Base-by-base conservation (phyloP, 1,140 invertebrate species). In the Sycophaga agraensis region DNA sequence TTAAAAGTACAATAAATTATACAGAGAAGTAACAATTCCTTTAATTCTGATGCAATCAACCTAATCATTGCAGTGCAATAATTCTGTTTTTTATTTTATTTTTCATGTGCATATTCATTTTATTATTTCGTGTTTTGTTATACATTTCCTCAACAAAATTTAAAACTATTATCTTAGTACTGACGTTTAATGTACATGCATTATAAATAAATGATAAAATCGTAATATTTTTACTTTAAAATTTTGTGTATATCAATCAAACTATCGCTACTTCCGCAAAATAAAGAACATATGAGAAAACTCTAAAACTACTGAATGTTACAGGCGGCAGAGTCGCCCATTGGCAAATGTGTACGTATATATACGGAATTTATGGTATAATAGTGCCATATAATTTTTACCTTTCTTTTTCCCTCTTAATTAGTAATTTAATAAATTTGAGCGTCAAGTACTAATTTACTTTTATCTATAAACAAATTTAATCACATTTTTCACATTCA, bases 321-420 rank as follows among this genome's bases (percentile, higher is more conserved):
- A 68, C 78, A 81, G 79, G 77, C 78, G 75, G 78, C 77, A 71
- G 77, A 74, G 77, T 80, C 67, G 79, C 78, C 71, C 77, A 75
- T 73, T 84, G 82, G 82, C 79, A 82, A 79, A 79, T 81, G 77
- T 84, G 82, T 83, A 83, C 79, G 82, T 83, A 83, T 68, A 65
- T 65, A 61, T 72, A 63, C 65, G 65, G 65, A 68, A 68, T 66
- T 61, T 14, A 46, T 14, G 39, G 21, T 11, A 22, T 28, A 50
- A 14, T 50, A 4, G 12, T 17, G 53, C 40, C 39, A 16, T 66
- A 49, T n/a, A n/a, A n/a, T n/a, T n/a, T 28, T 37, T 22, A 37
- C 34, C 2, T 62, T 63, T 50, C 40, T 31, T 55, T 42, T 26
- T 22, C 8, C 16, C 56, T 37, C 28, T 56, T 56, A 24, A 55